Evolutionary conservation across 2,797 vertebrate genomes (phyloP).

Genomic region (Spatula versicolor): DNA sequence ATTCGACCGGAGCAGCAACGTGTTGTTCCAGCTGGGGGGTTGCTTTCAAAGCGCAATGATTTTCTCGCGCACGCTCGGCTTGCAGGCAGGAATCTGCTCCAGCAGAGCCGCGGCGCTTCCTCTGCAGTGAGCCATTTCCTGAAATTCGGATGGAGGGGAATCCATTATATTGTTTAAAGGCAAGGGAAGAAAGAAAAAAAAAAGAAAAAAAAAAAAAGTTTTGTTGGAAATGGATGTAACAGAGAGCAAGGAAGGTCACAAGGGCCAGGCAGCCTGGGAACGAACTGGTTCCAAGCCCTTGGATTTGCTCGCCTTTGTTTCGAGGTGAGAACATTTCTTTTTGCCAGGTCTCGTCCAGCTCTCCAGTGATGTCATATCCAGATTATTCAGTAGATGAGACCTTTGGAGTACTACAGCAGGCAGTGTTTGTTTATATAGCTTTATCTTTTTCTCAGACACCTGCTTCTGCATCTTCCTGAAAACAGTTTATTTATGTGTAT

Average conservation of each 20-base stretch:
- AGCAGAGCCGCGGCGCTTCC: neutral
- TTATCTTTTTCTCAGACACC: neutral
- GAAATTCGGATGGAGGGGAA: fast-evolving
- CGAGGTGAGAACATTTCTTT: slow-evolving; percentile 20
- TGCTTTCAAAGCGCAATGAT: neutral
- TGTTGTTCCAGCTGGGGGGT: neutral
- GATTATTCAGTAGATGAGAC: slow-evolving; percentile 5
- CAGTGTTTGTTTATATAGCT: slow-evolving; percentile 7
- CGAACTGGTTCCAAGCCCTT: neutral
- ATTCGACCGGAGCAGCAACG: neutral
- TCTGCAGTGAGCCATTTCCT: neutral
- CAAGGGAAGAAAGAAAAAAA: neutral
- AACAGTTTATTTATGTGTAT: neutral
- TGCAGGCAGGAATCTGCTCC: neutral
- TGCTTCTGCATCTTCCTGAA: neutral
- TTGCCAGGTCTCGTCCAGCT: neutral
- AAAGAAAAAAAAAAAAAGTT: neutral
- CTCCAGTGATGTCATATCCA: neutral
- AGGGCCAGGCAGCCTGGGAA: slow-evolving; percentile 39
- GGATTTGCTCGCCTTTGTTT: slow-evolving; percentile 22
- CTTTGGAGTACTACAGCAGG: neutral
- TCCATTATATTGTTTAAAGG: neutral
- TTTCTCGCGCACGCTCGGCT: neutral
- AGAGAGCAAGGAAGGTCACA: neutral
- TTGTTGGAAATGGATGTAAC: neutral